Conservation (phyloP, 1,140 invertebrate species). For the Eueides isabella region DNA sequence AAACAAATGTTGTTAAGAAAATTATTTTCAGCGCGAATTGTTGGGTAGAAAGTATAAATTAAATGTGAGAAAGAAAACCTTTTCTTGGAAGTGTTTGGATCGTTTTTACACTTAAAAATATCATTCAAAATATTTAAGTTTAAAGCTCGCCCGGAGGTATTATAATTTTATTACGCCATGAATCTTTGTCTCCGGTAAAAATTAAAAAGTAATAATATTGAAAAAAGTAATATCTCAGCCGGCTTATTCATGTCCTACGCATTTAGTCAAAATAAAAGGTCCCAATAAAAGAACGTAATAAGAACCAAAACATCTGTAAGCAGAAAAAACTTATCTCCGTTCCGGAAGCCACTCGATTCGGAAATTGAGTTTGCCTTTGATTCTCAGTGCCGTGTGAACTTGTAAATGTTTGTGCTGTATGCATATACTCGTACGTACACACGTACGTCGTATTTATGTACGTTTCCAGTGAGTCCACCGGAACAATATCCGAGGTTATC, state of each 20-base stretch:
- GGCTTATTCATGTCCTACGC: background rate
- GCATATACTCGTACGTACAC: too few relatives aligned
- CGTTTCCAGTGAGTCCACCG: constrained; percentile 1
- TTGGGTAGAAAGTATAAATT: constrained; percentile 14
- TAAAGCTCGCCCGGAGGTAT: background rate
- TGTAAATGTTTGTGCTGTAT: background rate
- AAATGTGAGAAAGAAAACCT: constrained; percentile 2
- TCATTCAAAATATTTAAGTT: background rate
- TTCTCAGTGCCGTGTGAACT: background rate
- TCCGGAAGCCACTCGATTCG: background rate
- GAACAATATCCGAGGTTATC: constrained; percentile 27
- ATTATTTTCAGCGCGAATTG: constrained; percentile 26
- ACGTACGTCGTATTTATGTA: too few relatives aligned
- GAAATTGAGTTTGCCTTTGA: background rate
- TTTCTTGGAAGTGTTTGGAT: background rate
- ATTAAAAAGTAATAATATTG: background rate
- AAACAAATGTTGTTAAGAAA: constrained; percentile 25
- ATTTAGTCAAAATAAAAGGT: background rate
- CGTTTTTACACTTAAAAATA: background rate
- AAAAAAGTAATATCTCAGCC: background rate
- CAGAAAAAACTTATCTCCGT: background rate
- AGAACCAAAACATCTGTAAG: background rate
- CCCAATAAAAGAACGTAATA: background rate
- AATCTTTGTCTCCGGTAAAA: background rate
- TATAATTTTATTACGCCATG: background rate